Evolutionary conservation across 2,797 vertebrate species (phyloP).

Genomic region (Scyliorhinus canicula): DNA sequence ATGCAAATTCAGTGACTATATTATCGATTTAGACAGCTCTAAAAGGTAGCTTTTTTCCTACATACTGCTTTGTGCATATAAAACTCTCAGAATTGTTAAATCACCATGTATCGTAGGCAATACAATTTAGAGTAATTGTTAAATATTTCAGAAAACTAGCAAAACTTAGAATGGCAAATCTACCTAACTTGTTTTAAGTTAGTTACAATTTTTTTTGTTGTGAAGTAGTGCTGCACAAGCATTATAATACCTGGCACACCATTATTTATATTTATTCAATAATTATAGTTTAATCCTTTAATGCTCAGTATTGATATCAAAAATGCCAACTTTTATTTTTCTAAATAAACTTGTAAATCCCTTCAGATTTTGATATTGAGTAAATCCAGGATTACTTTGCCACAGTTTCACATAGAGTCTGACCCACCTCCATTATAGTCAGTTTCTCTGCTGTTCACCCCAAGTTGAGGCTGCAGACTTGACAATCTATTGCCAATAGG

Average conservation of each 20-base stretch:
- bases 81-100: conserved; percentile 4
- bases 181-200: background rate
- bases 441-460: conserved; percentile 55
- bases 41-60: background rate
- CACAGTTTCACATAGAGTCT: conserved; percentile 50
- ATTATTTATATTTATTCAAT: background rate
- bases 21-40: background rate
- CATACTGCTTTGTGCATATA: background rate
- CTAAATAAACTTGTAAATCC: conserved; percentile 49
- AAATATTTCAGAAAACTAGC: background rate
- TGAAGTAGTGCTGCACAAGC: background rate
- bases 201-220: background rate
- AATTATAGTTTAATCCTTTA: background rate
- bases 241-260: background rate
- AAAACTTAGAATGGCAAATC: background rate
- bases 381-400: conserved; percentile 43
- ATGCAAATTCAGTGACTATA: background rate
- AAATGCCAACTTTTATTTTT: background rate
- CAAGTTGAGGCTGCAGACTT: conserved; percentile 54
- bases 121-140: background rate
- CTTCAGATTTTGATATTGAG: conserved; percentile 64
- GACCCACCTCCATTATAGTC: conserved; percentile 76
- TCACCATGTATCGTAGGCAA: no score
- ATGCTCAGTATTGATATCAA: background rate
- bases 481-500: conserved; percentile 63